These are phyloP conservation scores for Sakesphorus luctuosus DNA, from an alignment of 2,113 vertebrate genomes.

Conservation along the genomic window DNA sequence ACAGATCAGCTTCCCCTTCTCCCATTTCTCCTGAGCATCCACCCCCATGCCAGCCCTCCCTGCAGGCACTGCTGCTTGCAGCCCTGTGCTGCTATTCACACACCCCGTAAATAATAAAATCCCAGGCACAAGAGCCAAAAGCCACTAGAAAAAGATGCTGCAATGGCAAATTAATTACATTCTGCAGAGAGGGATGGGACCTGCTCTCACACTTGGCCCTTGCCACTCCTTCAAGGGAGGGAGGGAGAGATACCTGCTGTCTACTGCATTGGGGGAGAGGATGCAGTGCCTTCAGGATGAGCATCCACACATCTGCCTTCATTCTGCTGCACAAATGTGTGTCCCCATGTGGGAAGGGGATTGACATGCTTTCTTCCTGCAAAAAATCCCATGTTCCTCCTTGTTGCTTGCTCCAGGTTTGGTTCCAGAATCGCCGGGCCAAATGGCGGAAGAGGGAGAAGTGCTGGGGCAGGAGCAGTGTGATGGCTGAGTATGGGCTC, in stretches of 20 bases:
- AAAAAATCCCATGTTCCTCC: neutral
- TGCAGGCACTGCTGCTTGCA: neutral
- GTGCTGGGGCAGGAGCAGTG: constrained; percentile 98
- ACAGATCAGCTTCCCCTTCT: constrained; percentile 3
- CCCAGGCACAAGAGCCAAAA: constrained; percentile 26
- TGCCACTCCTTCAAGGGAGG: neutral
- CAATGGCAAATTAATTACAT: constrained; percentile 60
- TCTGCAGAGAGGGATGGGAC: neutral
- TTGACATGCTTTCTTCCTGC: neutral
- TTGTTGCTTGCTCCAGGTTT: constrained; percentile 80
- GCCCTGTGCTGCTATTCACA: neutral
- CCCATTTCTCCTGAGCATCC: neutral
- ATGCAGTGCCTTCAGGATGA: neutral
- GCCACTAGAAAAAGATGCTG: neutral
- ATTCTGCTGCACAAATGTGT: neutral
- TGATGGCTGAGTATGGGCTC: constrained; percentile 97
- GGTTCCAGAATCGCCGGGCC: constrained; percentile 98
- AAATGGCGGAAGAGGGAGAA: constrained; percentile 99
- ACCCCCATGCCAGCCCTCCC: neutral
- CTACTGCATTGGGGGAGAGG: neutral
- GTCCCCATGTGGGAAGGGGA: neutral
- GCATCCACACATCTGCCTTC: neutral
- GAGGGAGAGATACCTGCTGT: neutral
- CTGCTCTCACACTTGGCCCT: neutral
- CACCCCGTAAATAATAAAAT: constrained; percentile 45